Evolutionary conservation across 2,888 invertebrate genomes (phyloP).

Genomic region (Hypselothyrea guttata): DNA sequence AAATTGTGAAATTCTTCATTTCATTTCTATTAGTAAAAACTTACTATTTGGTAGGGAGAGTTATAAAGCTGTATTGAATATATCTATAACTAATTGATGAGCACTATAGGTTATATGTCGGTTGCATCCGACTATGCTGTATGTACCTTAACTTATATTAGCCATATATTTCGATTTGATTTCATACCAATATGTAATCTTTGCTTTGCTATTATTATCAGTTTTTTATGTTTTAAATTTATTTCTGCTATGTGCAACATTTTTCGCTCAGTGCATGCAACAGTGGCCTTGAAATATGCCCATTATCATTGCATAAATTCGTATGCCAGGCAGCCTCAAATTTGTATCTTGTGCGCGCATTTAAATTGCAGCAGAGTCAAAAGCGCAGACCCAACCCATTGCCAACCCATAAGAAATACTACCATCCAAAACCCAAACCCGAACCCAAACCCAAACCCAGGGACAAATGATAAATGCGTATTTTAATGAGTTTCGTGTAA

Average conservation of each 20-base stretch:
- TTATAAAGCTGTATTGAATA: too few relatives aligned
- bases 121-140: slow-evolving; percentile 2
- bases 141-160: slow-evolving; percentile 18
- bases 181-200: background rate
- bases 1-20: too few relatives aligned
- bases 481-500: slow-evolving; percentile 81
- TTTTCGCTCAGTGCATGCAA: too few relatives aligned
- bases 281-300: slow-evolving; percentile 78
- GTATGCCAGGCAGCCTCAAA: slow-evolving; percentile 17
- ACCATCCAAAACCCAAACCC: background rate
- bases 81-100: too few relatives aligned
- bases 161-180: background rate
- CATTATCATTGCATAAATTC: slow-evolving; percentile 75
- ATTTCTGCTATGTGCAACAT: too few relatives aligned
- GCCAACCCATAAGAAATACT: too few relatives aligned
- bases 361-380: slow-evolving; percentile 62
- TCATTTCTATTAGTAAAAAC: too few relatives aligned
- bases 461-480: slow-evolving; percentile 77
- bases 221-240: too few relatives aligned
- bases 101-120: too few relatives aligned
- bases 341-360: slow-evolving; percentile 58
- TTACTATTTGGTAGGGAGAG: too few relatives aligned
- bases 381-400: background rate
- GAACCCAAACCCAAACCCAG: slow-evolving; percentile 3
- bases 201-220: too few relatives aligned